phyloP scores from a whole-genome alignment of 2,113 vertebrate genomes.

The Microcebus lehilahytsara region DNA sequence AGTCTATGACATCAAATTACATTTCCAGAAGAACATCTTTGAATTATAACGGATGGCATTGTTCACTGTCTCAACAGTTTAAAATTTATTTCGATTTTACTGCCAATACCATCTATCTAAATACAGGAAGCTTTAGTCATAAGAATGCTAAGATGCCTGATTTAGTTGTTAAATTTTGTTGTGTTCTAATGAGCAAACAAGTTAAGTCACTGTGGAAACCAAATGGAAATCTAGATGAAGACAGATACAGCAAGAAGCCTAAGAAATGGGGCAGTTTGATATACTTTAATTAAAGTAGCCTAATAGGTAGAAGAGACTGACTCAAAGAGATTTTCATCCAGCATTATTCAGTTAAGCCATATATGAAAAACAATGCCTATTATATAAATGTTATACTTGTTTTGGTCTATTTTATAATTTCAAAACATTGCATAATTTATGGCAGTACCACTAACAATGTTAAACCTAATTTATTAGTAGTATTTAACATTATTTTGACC shows the following conservation, averaged over 20 bases:
- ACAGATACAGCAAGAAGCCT: neutral
- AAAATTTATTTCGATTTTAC: slow-evolving; percentile 30
- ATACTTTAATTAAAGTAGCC: slow-evolving; percentile 13
- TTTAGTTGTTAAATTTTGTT: slow-evolving; percentile 42
- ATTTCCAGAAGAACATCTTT: slow-evolving; percentile 56
- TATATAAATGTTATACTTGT: neutral
- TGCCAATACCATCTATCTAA: slow-evolving; percentile 34
- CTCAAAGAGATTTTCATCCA: neutral
- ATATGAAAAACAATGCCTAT: neutral
- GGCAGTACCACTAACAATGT: neutral
- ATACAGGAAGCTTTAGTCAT: slow-evolving; percentile 44
- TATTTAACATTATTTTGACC: slow-evolving; percentile 30
- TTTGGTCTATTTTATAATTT: slow-evolving; percentile 39
- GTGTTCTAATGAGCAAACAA: slow-evolving; percentile 47
- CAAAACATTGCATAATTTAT: neutral
- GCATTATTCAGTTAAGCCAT: neutral
- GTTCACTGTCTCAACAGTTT: slow-evolving; percentile 20
- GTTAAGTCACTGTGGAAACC: neutral
- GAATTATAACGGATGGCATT: slow-evolving; percentile 35
- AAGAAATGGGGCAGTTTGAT: slow-evolving; percentile 13
- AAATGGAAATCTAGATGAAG: slow-evolving; percentile 9
- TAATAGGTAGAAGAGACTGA: neutral
- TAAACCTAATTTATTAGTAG: slow-evolving; percentile 33
- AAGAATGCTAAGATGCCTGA: slow-evolving; percentile 49
- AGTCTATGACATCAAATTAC: slow-evolving; percentile 43